phyloP scores from a whole-genome alignment of 1,140 invertebrate genomes.

The Homalodisca vitripennis region DNA sequence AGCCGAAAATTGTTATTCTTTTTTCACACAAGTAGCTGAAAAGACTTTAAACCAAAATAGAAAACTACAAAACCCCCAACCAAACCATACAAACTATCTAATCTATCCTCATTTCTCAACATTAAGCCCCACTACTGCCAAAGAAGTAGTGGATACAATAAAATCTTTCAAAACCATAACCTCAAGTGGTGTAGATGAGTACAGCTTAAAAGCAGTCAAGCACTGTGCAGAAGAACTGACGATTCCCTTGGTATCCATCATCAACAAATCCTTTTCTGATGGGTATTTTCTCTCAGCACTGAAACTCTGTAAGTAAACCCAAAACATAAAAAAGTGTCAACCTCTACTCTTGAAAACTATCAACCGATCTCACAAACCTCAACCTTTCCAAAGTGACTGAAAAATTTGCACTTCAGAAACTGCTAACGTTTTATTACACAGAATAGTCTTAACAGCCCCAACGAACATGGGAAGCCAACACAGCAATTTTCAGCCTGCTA shows the following conservation, averaged over 20 bases:
- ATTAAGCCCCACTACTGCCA: not conserved
- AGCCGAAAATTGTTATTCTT: not conserved
- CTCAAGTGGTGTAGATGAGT: not conserved
- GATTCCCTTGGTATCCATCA: not conserved
- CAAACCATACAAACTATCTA: not conserved
- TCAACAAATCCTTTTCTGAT: not conserved
- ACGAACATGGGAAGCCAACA: not conserved
- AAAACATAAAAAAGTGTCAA: slow-evolving; percentile 4
- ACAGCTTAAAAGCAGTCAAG: not conserved
- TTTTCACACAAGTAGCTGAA: not conserved
- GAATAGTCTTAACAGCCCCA: not conserved
- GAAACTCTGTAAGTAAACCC: not conserved
- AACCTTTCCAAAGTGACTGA: slow-evolving; percentile 1
- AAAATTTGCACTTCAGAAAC: not conserved
- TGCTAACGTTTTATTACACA: not conserved
- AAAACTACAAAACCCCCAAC: not conserved
- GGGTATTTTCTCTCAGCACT: not conserved
- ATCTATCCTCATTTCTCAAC: not conserved
- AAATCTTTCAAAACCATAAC: not conserved
- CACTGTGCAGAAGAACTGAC: not conserved
- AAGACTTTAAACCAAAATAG: not conserved
- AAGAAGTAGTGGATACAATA: not conserved
- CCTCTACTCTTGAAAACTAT: not conserved
- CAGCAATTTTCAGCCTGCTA: not conserved
- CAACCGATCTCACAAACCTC: not conserved